Evolutionary conservation across 2,113 vertebrate genomes (phyloP), one percentile per base, ranked within the genome.

Genomic region (Dasyurus viverrinus): DNA sequence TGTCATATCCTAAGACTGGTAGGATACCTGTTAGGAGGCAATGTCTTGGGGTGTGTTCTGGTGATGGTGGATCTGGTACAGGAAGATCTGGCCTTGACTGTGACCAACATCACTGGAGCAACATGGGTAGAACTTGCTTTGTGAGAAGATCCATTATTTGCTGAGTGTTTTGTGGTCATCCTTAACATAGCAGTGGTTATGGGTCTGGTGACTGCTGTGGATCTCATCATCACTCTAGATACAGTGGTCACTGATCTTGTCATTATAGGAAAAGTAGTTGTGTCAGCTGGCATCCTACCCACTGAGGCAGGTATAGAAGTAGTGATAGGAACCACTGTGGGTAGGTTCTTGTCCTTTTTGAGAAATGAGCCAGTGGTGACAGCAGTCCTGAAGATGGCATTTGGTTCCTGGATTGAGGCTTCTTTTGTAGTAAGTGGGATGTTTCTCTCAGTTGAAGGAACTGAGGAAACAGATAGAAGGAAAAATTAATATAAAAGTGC

Each of bases 1-100:
- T 47, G 42, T 90, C 89, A 42, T 16, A 53, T 46, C 54, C 89
- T 48, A 11, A 0, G 36, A 10, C 27, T 68, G 89, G 8, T 0
- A 90, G 5, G 92, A 68, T 97, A 97, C 97, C 98, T 98, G 95
- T 55, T 14, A 24, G 97, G 90, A 26, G 94, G 46, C 46, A 96
- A 46, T 10, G 47, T 95, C 95, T 95, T 68, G 55, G 93, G 92
- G 11, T 91, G 55, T 91, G 94, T 92, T 10, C 36, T 89, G 50
- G 19, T 42, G 57, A 96, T 93, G 11, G 94, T 36, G 0, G 10
- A 89, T 26, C 36, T 16, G 2, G 95, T 89, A 60, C 25, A 36
- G 23, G 46, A 92, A 53, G 46, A 48, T 12, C 54, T 7, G 0
- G 84, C 30, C 42, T 26, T 7, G 27, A 93, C 90, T 53, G 93